phyloP scores from a whole-genome alignment of 2,797 vertebrate genomes.

The Pitangus sulphuratus region DNA sequence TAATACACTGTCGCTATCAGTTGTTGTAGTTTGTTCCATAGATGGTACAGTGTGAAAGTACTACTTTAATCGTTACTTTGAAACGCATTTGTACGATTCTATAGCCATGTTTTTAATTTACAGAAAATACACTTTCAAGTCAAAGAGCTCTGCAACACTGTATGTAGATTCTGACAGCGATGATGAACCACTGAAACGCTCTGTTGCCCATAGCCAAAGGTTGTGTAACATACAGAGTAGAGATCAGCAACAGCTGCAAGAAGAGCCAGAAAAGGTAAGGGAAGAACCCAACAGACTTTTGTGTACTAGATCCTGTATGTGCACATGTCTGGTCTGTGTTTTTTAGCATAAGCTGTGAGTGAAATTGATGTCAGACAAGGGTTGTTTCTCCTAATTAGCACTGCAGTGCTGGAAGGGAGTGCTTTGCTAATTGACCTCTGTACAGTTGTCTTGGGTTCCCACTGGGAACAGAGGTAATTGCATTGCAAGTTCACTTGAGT shows the following conservation, averaged over 20 bases:
- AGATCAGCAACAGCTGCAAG: conserved; percentile 76
- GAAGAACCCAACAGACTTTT: not conserved
- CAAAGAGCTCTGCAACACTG: conserved; percentile 74
- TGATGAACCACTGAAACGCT: conserved; percentile 87
- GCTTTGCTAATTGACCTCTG: conserved; percentile 24
- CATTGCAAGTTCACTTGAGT: not conserved
- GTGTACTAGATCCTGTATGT: not conserved
- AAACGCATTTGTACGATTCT: not conserved
- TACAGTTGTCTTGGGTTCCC: not conserved
- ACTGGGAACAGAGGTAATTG: conserved; percentile 1
- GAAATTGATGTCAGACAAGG: not conserved
- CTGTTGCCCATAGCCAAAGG: conserved; percentile 79
- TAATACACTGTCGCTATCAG: not conserved
- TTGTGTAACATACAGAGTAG: conserved; percentile 76
- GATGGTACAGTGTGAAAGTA: not conserved
- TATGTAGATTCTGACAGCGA: conserved; percentile 92
- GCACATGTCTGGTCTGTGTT: not conserved
- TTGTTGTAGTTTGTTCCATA: not conserved
- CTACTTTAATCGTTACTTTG: not conserved
- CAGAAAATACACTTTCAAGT: conserved; percentile 88
- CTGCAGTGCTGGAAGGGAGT: not conserved
- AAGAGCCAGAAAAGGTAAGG: conserved; percentile 82
- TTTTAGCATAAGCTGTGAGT: not conserved
- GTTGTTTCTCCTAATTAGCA: not conserved
- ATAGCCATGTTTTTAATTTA: not conserved